Evolutionary conservation across 2,888 invertebrate species (phyloP), one percentile per base, ranked within the genome.

Genomic region (Heliconius ismenius): DNA sequence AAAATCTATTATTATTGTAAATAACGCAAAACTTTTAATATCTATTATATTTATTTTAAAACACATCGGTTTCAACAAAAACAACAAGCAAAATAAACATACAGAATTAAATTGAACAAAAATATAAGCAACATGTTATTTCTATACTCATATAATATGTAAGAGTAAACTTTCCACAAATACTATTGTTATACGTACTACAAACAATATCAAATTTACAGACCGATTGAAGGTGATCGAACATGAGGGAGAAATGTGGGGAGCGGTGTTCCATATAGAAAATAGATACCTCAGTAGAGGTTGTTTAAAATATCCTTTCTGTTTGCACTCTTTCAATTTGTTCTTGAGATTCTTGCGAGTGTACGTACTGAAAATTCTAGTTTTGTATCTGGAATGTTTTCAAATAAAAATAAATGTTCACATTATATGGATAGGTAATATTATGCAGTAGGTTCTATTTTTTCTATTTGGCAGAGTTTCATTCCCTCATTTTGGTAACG

Each of bases 221-320:
- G 36, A 69, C 28, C 75, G 32, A 63, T 69, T 70, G 69, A 63
- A 69, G 75, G 64, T 70, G 75, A 75, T 70, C 69, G 75, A 75
- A 75, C 70, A 69, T 75, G 63, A 70, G 62, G 70, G 70, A 63
- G 70, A 70, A 58, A 63, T 64, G 58, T 24, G 67, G 75, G 49
- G 54, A 75, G 54, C 62, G 69, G 62, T 69, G 62, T 62, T 70
- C 70, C 70, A 64, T 64, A 70, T 75, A 75, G 68, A 63, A 70
- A 49, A 70, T 32, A 75, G 58, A 75, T 75, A 54, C 54, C 62
- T 69, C 69, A 54, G 68, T 63, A 64, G 43, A 54, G 39, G 69
- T 75, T 64, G 75, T 75, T 70, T 75, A 69, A 75, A 70, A 75
- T 70, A 69, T 26, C 62, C 67, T 75, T 75, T 75, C 74, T 75